Base-by-base conservation (phyloP, 2,113 vertebrate species). In the Raja brachyura region DNA sequence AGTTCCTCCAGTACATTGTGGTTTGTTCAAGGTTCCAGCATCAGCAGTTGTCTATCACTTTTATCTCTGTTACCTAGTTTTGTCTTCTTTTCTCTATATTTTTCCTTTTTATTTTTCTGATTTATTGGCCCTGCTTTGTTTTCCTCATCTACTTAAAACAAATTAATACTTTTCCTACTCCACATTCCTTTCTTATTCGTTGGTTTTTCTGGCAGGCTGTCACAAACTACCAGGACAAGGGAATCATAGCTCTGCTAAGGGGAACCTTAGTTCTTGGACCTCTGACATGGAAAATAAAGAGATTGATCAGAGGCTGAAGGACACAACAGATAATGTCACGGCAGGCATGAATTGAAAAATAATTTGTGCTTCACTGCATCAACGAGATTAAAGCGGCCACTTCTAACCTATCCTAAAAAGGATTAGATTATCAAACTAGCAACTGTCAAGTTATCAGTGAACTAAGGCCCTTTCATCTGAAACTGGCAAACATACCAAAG, bases 401-500 rank as follows among this genome's bases (percentile, higher is more conserved):
- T 61, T 86, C 83, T 39, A 86, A 63, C 13, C 4, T 59, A 63
- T 59, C 14, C 11, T 63, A 28, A 31, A 7, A 86, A 86, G 83
- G 28, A 86, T 86, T 86, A 86, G 13, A 86, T 86, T 14, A 86
- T 86, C 56, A 86, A 86, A 86, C 83, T 63, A 20, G 59, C 83
- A 63, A 59, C 28, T 86, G 83, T 86, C 83, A 63, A 86, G 28
- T 63, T 28, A 31, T n/a, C 13, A 63, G 59, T 86, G 59, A 86
- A 86, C 59, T 25, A 16, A 31, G 13, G 14, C 61, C 28, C n/a
- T 28, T 11, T 63, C 83, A 86, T 86, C 61, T 86, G 3, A 61
- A 86, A 61, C 25, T n/a, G 13, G 25, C 25, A 61, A 86, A 28
- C 81, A 31, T 11, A 86, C 10, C 56, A 59, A 2, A 1, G 56